Conservation (phyloP, 2,113 vertebrate genomes). For the Heterocephalus glaber region DNA sequence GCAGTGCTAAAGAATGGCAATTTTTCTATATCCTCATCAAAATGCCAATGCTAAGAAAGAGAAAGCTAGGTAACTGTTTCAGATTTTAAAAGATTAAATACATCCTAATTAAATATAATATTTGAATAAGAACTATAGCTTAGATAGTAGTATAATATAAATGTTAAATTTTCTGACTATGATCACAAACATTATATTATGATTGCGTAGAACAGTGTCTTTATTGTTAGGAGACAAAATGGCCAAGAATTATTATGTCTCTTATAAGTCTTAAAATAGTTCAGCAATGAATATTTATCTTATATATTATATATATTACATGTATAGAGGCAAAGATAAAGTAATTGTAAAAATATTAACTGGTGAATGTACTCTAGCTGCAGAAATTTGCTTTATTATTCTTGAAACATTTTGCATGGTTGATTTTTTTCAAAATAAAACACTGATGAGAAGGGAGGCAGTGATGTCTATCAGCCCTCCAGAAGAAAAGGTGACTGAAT, state of each 20-base stretch:
- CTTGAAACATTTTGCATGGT: constrained; percentile 1
- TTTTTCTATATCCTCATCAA: background rate
- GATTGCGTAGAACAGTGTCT: background rate
- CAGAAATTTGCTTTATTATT: background rate
- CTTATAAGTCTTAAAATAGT: background rate
- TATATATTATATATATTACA: background rate
- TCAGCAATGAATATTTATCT: background rate
- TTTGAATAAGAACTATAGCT: background rate
- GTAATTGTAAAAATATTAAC: background rate
- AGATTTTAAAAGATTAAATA: background rate
- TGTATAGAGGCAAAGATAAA: background rate
- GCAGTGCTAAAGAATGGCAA: background rate
- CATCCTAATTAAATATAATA: background rate
- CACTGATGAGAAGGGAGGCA: background rate
- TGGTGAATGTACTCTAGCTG: background rate
- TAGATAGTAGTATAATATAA: background rate
- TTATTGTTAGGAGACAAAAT: constrained; percentile 25
- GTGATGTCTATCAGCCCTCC: background rate
- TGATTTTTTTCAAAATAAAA: constrained; percentile 18
- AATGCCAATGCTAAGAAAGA: background rate
- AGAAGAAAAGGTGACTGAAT: constrained; percentile 10
- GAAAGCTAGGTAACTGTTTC: background rate
- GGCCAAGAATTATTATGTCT: background rate
- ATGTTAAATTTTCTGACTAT: background rate
- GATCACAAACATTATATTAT: background rate